Conservation (phyloP, 2,113 vertebrate species). For the Rhodinocichla rosea region DNA sequence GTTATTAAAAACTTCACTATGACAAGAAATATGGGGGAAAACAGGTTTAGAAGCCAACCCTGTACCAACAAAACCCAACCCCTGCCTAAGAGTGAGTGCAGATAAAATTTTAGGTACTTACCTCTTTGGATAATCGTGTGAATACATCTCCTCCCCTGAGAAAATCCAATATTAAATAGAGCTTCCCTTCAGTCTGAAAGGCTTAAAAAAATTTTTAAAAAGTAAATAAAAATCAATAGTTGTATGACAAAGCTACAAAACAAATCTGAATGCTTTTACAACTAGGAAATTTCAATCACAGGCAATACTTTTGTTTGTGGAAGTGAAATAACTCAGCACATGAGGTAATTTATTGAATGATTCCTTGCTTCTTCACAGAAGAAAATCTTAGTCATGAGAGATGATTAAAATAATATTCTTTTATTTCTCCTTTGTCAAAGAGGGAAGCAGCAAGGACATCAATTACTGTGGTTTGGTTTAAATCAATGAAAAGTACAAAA, state of each 20-base stretch:
- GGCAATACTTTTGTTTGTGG: background rate
- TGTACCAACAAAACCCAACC: background rate
- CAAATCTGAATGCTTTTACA: background rate
- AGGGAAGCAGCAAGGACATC: background rate
- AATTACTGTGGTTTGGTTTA: background rate
- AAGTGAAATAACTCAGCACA: background rate
- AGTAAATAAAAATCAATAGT: background rate
- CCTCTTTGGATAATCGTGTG: conserved; percentile 99
- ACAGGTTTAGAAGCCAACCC: background rate
- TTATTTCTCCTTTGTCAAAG: background rate
- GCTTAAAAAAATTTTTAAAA: conserved; percentile 67
- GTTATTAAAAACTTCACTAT: background rate
- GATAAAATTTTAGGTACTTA: conserved; percentile 72
- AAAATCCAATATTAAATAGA: conserved; percentile 99
- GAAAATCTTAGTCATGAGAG: background rate
- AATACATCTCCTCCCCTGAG: conserved; percentile 99
- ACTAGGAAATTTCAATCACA: background rate
- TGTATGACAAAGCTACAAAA: background rate
- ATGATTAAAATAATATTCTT: background rate
- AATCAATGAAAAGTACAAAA: background rate
- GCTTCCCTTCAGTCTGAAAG: conserved; percentile 99
- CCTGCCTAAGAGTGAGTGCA: background rate
- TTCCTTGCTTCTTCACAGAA: background rate
- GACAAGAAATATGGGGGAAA: background rate
- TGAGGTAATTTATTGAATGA: background rate